phyloP scores from a whole-genome alignment of 2,797 vertebrate species.

The Distichodus sexfasciatus region DNA sequence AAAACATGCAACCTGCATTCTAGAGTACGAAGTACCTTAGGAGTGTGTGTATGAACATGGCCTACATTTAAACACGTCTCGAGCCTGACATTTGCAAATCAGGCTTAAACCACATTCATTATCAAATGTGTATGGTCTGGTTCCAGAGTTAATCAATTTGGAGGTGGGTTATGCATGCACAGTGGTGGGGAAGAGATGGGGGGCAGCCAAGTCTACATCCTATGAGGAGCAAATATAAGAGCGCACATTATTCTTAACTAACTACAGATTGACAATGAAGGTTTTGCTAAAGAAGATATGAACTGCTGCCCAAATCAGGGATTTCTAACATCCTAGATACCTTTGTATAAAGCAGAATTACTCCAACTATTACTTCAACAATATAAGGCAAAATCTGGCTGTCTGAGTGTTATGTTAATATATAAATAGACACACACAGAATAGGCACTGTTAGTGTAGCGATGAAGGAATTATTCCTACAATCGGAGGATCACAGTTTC shows the following conservation, averaged over 20 bases:
- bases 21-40: not conserved
- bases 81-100: constrained; percentile 5
- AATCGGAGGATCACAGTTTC: too few relatives aligned
- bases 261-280: not conserved
- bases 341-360: too few relatives aligned
- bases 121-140: not conserved
- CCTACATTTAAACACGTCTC: constrained; percentile 11
- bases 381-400: too few relatives aligned
- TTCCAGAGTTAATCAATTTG: constrained; percentile 10
- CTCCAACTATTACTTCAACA: too few relatives aligned
- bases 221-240: constrained; percentile 3
- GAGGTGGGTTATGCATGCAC: not conserved
- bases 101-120: constrained; percentile 2
- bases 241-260: not conserved
- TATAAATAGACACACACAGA: too few relatives aligned
- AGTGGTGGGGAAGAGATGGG: not conserved
- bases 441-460: too few relatives aligned
- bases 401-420: too few relatives aligned
- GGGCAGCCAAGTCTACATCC: not conserved
- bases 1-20: not conserved
- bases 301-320: too few relatives aligned
- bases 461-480: too few relatives aligned
- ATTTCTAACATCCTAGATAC: too few relatives aligned
- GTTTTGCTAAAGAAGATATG: not conserved
- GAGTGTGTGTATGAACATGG: not conserved